Base-by-base conservation (phyloP, 2,797 vertebrate genomes). In the Channallabes apus region DNA sequence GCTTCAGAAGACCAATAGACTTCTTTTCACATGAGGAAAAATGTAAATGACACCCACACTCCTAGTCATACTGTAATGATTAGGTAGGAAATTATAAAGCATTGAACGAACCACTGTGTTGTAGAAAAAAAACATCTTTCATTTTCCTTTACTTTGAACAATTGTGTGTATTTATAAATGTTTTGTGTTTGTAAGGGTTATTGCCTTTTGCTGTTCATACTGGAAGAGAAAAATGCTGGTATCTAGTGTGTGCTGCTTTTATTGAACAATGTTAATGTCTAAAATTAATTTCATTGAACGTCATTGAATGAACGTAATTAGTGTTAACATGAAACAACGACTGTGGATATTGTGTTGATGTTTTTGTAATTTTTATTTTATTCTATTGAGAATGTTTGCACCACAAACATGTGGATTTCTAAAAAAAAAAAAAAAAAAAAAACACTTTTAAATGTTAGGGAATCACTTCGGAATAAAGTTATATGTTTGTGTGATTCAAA, bases 251-350 rank as follows among this genome's bases (percentile, higher is more conserved):
- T 59, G 64, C 15, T 54, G 82, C 68, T 81, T 76, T 81, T 29
- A 80, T 59, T 56, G 51, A 69, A n/a, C 18, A 61, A 75, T 67
- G 67, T 80, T n/a, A 65, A 24, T 56, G 35, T 82, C 82, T 77
- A 69, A 68, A 81, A 58, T 86, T 6, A 86, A n/a, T n/a, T 79
- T 73, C n/a, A 59, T n/a, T n/a, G n/a, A n/a, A n/a, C n/a, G 46
- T 80, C n/a, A 46, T 67, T 72, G 64, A 58, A 61, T 69, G 8
- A 61, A 32, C 29, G 9, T 41, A 80, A 77, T 87, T 84, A 68
- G n/a, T 84, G 58, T 81, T 59, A 32, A 12, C n/a, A 41, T 41
- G 54, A 83, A 59, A 61, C 35, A 2, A 41, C 22, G 29, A 77
- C 51, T 32, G 79, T 82, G 22, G 22, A 35, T 51, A 59, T 82